Base-by-base conservation (phyloP, 2,797 vertebrate species). In the Mareca strepera region DNA sequence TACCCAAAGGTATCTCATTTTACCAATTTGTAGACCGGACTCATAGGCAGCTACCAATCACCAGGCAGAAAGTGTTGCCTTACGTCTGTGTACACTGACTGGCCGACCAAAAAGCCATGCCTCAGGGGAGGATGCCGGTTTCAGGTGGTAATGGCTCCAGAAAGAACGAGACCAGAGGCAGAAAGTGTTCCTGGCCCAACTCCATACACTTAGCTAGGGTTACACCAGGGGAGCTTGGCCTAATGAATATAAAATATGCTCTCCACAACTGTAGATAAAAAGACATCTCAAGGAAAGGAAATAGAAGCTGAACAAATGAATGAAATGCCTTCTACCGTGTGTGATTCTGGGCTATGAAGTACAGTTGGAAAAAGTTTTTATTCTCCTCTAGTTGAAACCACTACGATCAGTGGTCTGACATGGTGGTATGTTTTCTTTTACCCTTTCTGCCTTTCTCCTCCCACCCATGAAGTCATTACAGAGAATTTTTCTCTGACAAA, bases 251-350 rank as follows among this genome's bases (percentile, higher is more conserved):
- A 86, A 95, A 94, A 93, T 18, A 56, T 17, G 4, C 13, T 67
- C 50, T 91, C 43, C 41, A 14, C 39, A 58, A 21, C 4, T 39
- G 44, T 0, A 87, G 82, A 68, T 83, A 70, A 77, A 92, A 95
- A 86, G 41, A 35, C 11, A 48, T 64, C 46, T 55, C 33, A 28
- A 81, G 26, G n/a, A 86, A 86, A 94, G 53, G 74, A 93, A 94
- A 79, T 31, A 78, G 69, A 76, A 92, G 18, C 41, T 88, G 37
- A 81, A 88, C 67, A 82, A 95, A 64, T 56, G 41, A 95, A 92
- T 93, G 25, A 92, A 94, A 86, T 88, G 9, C 53, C 31, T 94
- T 89, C 68, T 6, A 70, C 31, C 16, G 8, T 70, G 25, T 66
- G 60, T 68, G 76, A 86, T 80, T 70, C 62, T 56, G 44, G 33